Base-by-base conservation (phyloP, 2,888 invertebrate genomes). In the Ephialtes manifestator region DNA sequence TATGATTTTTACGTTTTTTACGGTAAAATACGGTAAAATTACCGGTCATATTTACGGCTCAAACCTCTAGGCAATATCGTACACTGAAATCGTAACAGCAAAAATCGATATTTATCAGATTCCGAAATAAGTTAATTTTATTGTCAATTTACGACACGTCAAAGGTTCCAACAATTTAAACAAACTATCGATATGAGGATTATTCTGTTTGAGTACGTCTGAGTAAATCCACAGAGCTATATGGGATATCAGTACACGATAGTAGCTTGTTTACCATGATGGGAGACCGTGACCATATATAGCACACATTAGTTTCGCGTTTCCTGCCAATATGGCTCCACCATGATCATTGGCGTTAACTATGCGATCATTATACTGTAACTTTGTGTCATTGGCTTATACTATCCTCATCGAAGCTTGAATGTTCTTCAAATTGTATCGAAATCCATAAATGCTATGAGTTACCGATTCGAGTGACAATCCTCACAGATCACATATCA, bases 281-380 rank as follows among this genome's bases (percentile, higher is more conserved):
- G 67, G 46, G 48, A 48, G 51, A 28, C n/a, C 68, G 68, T 31
- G 31, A 48, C 31, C 31, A 20, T 20, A 48, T 24, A 28, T n/a
- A 8, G 20, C n/a, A 31, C 15, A n/a, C 48, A 70, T 48, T 10
- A 28, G 51, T 70, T 70, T 24, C 48, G 2, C 46, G 31, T 31
- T n/a, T 51, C 28, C 28, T 48, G 48, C 31, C 24, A 4, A 51
- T 51, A 70, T 31, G 51, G 18, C 31, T n/a, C 18, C 11, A 15
- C 31, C 68, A 24, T 28, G 31, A 48, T 48, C 68, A 48, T 70
- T 70, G 18, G 51, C 51, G 68, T 31, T 70, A 70, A 70, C 31
- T 70, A 15, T 2, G 51, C 48, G 31, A 51, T 70, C 68, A 31
- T 70, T 70, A 18, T 18, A 70, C 48, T 48, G 28, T 70, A 28